Conservation (phyloP, 2,113 vertebrate genomes). For the Scytalopus superciliaris region DNA sequence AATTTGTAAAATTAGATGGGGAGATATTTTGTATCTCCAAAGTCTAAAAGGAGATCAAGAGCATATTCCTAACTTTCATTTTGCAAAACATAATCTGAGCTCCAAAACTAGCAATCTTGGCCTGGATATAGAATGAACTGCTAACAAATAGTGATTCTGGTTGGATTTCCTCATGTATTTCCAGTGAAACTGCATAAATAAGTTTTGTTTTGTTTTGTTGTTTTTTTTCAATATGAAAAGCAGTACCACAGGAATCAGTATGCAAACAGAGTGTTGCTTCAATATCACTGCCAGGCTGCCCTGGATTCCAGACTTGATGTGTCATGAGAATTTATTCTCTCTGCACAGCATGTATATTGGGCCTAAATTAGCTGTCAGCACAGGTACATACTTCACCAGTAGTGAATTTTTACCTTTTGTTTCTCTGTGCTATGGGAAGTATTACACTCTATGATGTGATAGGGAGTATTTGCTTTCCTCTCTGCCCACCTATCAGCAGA, state of each 20-base stretch:
- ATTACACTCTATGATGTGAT: neutral
- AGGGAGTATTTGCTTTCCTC: neutral
- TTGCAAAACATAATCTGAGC: neutral
- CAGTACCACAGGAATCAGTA: neutral
- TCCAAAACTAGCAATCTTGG: neutral
- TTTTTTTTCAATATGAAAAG: neutral
- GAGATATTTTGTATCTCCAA: neutral
- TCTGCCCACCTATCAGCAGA: neutral
- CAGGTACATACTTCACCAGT: neutral
- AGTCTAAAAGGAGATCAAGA: neutral
- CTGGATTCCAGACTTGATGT: constrained; percentile 4
- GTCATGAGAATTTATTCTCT: constrained; percentile 19
- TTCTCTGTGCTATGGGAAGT: neutral
- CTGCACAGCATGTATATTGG: neutral
- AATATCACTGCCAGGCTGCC: neutral
- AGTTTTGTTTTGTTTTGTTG: neutral
- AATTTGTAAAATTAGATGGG: neutral
- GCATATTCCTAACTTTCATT: neutral
- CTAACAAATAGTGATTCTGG: neutral
- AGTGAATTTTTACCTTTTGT: neutral
- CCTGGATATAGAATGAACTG: neutral
- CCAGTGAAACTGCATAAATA: neutral
- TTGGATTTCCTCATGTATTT: neutral
- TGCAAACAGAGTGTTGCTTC: neutral
- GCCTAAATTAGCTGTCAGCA: constrained; percentile 20